Evolutionary conservation across 2,113 vertebrate species (phyloP).

Genomic region (Cichladusa arquata): DNA sequence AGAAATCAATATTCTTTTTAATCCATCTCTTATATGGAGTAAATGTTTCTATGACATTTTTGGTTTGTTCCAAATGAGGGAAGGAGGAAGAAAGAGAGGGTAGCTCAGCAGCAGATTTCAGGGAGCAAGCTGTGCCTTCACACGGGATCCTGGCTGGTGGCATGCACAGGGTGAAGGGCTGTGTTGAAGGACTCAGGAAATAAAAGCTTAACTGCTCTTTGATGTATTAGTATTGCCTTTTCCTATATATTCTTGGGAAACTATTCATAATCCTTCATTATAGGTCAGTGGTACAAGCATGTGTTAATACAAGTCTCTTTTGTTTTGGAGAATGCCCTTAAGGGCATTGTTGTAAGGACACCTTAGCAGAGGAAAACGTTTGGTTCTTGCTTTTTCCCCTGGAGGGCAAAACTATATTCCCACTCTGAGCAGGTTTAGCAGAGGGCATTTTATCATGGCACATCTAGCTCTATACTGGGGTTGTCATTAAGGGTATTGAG

Average conservation of each 20-base stretch:
- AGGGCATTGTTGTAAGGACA: not conserved
- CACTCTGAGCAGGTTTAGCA: not conserved
- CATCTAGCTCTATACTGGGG: not conserved
- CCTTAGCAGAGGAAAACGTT: not conserved
- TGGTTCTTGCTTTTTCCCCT: not conserved
- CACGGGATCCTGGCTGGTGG: not conserved
- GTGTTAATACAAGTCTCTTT: not conserved
- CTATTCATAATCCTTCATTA: conserved; percentile 8
- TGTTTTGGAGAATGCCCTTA: not conserved
- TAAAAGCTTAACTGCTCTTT: not conserved
- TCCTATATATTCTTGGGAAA: not conserved
- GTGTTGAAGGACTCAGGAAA: not conserved
- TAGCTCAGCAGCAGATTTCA: not conserved
- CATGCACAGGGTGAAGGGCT: not conserved
- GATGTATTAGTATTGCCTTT: not conserved
- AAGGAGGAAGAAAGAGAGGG: not conserved
- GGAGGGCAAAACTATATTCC: not conserved
- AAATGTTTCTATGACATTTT: not conserved
- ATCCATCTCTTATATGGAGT: not conserved
- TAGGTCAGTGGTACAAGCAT: not conserved
- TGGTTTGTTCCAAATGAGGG: not conserved
- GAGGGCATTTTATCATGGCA: not conserved
- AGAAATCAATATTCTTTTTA: not conserved
- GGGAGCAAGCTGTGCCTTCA: not conserved
- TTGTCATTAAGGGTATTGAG: not conserved